Percentiles rank a stretch among this genome's conserved stretches.
Evolutionary conservation across 2,113 vertebrate species (phyloP).

Genomic region (Podarcis cretensis): DNA sequence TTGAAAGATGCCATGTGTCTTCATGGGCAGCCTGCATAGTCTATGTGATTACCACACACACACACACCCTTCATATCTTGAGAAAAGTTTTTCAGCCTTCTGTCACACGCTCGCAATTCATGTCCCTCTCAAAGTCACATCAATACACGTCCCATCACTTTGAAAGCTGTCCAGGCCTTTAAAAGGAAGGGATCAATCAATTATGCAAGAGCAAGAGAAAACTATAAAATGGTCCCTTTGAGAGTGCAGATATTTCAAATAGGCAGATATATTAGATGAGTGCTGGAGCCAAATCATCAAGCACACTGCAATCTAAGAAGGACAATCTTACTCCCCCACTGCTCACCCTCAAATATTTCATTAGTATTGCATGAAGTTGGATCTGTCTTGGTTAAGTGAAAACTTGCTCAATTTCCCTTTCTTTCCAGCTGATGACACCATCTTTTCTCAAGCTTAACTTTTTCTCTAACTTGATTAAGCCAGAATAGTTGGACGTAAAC

Average conservation of each 20-base stretch:
- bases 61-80: not conserved
- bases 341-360: not conserved
- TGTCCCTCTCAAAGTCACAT: not conserved
- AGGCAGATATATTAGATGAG: conserved; percentile 48
- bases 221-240: conserved; percentile 28
- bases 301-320: conserved; percentile 32
- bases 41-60: not conserved
- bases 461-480: not conserved
- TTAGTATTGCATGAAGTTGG: not conserved
- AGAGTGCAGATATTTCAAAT: conserved; percentile 45
- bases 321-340: conserved; percentile 29
- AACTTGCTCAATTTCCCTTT: not conserved
- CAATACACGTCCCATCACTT: not conserved
- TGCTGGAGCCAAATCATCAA: conserved; percentile 51
- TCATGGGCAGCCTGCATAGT: accelerated
- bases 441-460: not conserved
- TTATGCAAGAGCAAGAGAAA: not conserved
- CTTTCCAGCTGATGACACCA: not conserved
- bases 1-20: not conserved
- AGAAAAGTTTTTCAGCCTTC: not conserved
- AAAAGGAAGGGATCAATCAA: conserved; percentile 51
- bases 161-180: conserved; percentile 26
- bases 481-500: not conserved
- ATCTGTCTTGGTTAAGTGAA: not conserved
- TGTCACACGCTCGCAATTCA: accelerated